Base-by-base conservation (phyloP, 2,113 vertebrate species). In the Ceuthmochares aereus region DNA sequence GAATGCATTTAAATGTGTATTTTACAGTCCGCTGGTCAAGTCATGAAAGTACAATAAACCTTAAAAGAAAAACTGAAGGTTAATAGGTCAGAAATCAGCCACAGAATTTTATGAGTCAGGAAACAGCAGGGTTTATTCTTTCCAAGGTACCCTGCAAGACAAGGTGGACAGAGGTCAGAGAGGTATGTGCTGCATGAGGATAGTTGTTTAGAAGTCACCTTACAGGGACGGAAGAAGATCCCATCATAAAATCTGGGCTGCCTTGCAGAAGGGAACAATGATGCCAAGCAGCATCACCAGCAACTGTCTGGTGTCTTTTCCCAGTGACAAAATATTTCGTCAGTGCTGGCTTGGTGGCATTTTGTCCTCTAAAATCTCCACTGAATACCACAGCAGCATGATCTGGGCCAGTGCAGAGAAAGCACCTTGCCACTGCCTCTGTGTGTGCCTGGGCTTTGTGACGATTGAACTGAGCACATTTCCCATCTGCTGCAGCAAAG, bases 1-100 rank as follows among this genome's bases (percentile, higher is more conserved):
- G 96, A 92, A 96, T 94, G 94, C 96, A 95, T 96, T 96, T 95
- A 92, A 97, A 93, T 86, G 92, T 81, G 95, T 89, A 89, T 97
- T 97, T 97, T 95, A 96, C 93, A 95, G 97, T 95, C 87, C 7
- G 9, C 69, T 29, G 29, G 90, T 95, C 89, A 94, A 94, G 95
- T 93, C 42, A 64, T 80, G 49, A 70, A 97, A 85, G 73, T 91
- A n/a, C 86, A 55, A 68, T 77, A 96, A 95, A 88, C 95, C 92
- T 89, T 43, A 42, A 81, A 96, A 74, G 86, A 78, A 84, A 97
- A 80, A 69, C 69, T 42, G 76, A 60, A 92, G 78, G 90, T 87
- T 91, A 94, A 79, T 30, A 85, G 87, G 86, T 95, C 96, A 96
- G 96, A 96, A 96, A 95, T 95, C 86, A 83, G 66, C 76, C 55